phyloP scores from a whole-genome alignment of 2,888 invertebrate species.

The Hylaea fasciaria region DNA sequence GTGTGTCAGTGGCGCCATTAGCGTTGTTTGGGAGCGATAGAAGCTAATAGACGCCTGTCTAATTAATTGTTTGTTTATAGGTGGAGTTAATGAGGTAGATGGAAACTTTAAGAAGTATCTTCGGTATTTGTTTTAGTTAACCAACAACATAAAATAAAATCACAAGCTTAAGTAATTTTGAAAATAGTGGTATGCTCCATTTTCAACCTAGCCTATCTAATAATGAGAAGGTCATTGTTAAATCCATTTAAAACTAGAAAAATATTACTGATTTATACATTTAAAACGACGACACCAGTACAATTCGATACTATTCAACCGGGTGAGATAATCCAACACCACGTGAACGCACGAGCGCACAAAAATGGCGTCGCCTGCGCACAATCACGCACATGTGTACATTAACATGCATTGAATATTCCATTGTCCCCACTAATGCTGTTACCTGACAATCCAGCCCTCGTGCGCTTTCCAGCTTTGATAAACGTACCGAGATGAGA shows the following conservation, averaged over 20 bases:
- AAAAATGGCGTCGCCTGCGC: slow-evolving; percentile 69
- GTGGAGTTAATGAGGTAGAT: slow-evolving; percentile 25
- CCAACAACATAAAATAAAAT: neutral
- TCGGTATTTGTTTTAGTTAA: neutral
- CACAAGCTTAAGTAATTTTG: neutral
- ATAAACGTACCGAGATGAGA: slow-evolving; percentile 10
- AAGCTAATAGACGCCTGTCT: slow-evolving; percentile 36
- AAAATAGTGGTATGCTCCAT: neutral
- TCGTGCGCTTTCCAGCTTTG: slow-evolving; percentile 28
- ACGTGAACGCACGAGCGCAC: slow-evolving; percentile 45
- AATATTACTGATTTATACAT: too few species aligned
- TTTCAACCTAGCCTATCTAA: neutral
- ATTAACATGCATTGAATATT: slow-evolving; percentile 76
- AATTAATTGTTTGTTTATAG: slow-evolving; percentile 41
- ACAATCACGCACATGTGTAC: slow-evolving; percentile 67
- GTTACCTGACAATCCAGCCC: slow-evolving; percentile 62
- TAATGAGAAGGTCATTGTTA: too few species aligned
- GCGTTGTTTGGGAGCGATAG: slow-evolving; percentile 41
- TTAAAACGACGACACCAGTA: slow-evolving; percentile 43
- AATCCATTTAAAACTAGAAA: too few species aligned
- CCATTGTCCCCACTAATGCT: slow-evolving; percentile 78
- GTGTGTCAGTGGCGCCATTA: slow-evolving; percentile 41
- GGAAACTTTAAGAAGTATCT: slow-evolving; percentile 17
- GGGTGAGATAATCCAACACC: slow-evolving; percentile 60
- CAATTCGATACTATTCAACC: slow-evolving; percentile 62